Evolutionary conservation across 1,140 invertebrate genomes (phyloP).

Genomic region (Drosophila orosa): DNA sequence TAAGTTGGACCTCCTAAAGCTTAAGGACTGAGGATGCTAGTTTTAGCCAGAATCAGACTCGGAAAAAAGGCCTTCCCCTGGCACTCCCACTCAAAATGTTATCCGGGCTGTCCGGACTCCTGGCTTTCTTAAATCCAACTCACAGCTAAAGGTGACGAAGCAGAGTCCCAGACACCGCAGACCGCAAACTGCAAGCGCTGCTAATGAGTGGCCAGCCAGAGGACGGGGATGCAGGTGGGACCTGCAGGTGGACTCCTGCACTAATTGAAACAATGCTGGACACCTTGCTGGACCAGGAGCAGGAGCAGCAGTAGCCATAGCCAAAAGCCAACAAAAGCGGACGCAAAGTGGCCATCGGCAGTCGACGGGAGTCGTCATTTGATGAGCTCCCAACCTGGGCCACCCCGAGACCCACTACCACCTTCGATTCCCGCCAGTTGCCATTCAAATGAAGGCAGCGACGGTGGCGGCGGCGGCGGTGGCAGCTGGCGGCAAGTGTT

Average conservation of each 20-base stretch:
- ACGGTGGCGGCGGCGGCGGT: not conserved
- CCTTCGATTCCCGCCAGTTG: not conserved
- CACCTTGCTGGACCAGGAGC: constrained; percentile 41
- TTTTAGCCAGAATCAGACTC: not conserved
- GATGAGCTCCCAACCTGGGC: constrained; percentile 60
- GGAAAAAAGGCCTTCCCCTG: not conserved
- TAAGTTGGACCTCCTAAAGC: too few relatives aligned
- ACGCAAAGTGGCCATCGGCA: constrained; percentile 60
- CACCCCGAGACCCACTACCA: too few relatives aligned
- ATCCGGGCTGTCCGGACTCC: not conserved
- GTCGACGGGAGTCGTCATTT: constrained; percentile 49
- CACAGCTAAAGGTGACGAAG: constrained; percentile 36
- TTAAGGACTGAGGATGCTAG: not conserved
- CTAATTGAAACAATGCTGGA: constrained; percentile 78
- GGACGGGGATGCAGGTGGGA: constrained; percentile 12
- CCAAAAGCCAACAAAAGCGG: constrained; percentile 48
- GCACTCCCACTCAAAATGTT: not conserved
- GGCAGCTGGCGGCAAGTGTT: constrained; percentile 68
- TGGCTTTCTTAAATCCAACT: not conserved
- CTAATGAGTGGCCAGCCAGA: constrained; percentile 66
- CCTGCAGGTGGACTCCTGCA: constrained; percentile 51
- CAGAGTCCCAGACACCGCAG: constrained; percentile 43
- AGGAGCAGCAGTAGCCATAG: constrained; percentile 10
- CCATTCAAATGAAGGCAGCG: constrained; percentile 58
- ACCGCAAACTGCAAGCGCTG: constrained; percentile 72